A percentile compares a stretch with the other conserved stretches of the same genome.
phyloP scores from a whole-genome alignment of 2,888 invertebrate species.

The Spodoptera picta region DNA sequence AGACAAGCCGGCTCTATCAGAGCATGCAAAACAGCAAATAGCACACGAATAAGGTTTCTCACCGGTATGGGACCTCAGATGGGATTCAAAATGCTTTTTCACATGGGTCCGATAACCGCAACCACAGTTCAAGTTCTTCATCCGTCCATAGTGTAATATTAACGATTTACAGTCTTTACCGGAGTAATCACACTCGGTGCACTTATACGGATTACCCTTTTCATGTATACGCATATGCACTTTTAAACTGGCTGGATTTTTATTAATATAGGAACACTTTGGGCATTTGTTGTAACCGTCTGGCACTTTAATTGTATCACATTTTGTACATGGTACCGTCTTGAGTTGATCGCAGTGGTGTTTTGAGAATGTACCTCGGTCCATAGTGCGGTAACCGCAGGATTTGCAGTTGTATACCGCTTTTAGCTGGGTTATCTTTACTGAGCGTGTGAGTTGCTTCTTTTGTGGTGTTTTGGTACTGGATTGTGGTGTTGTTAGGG shows the following conservation, averaged over 20 bases:
- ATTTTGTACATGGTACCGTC: background rate
- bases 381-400: constrained; percentile 45
- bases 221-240: constrained; percentile 46
- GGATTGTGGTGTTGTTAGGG: constrained; percentile 3
- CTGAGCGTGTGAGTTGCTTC: background rate
- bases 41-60: constrained; percentile 36
- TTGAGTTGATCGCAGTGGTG: constrained; percentile 24
- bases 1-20: constrained; percentile 1
- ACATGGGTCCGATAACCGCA: constrained; percentile 45
- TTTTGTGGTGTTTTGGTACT: background rate
- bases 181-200: constrained; percentile 36
- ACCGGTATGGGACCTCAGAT: constrained; percentile 17
- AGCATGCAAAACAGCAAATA: constrained; percentile 20
- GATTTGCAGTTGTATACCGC: constrained; percentile 46
- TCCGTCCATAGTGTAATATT: constrained; percentile 30
- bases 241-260: constrained; percentile 22
- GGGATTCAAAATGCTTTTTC: constrained; percentile 24
- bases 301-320: constrained; percentile 8
- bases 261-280: constrained; percentile 31
- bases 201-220: constrained; percentile 41
- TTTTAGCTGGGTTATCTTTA: constrained; percentile 45
- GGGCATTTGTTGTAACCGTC: constrained; percentile 24
- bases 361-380: constrained; percentile 3
- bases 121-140: constrained; percentile 30
- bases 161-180: constrained; percentile 37